Conservation (phyloP, 2,888 invertebrate species). For the Cryptocephalus moraei region DNA sequence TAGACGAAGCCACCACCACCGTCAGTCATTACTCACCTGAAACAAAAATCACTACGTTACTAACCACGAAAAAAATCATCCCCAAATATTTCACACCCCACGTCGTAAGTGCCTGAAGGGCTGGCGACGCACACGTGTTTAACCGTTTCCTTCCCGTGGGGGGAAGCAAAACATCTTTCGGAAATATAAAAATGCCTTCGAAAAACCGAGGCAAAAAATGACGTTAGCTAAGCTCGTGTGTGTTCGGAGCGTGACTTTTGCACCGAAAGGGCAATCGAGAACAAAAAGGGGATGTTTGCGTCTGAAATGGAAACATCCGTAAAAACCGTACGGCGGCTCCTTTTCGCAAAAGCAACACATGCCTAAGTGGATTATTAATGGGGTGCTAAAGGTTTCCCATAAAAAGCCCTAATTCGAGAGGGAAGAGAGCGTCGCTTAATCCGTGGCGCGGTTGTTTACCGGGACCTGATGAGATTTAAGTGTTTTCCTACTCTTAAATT, state of each 20-base stretch:
- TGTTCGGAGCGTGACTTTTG: not conserved
- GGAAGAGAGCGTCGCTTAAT: too few species aligned
- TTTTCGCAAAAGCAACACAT: not conserved
- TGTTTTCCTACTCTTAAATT: too few species aligned
- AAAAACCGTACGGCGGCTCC: not conserved
- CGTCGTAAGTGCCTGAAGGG: too few species aligned
- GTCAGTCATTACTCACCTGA: too few species aligned
- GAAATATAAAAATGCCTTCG: not conserved
- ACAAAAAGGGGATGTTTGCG: not conserved
- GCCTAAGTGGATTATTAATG: not conserved
- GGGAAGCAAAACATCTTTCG: not conserved
- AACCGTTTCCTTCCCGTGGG: not conserved
- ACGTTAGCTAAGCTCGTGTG: not conserved
- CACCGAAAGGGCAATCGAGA: not conserved
- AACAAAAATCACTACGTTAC: not conserved
- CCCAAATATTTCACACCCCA: not conserved
- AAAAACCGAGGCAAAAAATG: not conserved
- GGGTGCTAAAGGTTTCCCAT: not conserved
- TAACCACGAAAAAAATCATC: not conserved
- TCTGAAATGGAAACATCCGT: not conserved
- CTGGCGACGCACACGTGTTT: not conserved
- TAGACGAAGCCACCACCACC: too few species aligned
- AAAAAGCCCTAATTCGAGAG: too few species aligned
- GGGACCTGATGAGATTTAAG: too few species aligned
- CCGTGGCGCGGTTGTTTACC: too few species aligned